These are phyloP conservation scores for Thalassaphorura encarpata DNA, from an alignment of 1,140 invertebrate species.

Conservation along the genomic window DNA sequence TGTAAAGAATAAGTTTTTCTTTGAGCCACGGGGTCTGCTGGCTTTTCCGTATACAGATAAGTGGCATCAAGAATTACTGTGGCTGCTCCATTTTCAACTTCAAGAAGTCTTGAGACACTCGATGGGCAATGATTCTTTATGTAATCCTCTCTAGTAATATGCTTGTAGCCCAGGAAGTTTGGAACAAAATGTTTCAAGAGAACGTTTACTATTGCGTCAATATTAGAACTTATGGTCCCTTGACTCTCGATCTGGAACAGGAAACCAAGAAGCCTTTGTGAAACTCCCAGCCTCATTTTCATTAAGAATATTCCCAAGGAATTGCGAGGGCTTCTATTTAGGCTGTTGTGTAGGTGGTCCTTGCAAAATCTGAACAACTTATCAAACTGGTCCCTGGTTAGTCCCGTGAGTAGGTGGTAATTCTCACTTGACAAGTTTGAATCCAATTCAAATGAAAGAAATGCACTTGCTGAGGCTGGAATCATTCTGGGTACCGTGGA, in stretches of 20 bases:
- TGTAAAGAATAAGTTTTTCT: slow-evolving; percentile 9
- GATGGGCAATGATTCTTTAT: not conserved
- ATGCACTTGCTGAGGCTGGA: not conserved
- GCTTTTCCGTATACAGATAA: slow-evolving; percentile 11
- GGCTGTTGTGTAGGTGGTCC: not conserved
- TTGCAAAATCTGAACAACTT: not conserved
- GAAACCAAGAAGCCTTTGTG: not conserved
- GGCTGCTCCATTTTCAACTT: not conserved
- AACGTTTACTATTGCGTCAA: not conserved
- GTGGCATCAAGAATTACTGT: slow-evolving; percentile 10
- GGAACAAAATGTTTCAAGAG: slow-evolving; percentile 2
- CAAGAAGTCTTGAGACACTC: not conserved
- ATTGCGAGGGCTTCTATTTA: not conserved
- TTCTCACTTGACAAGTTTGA: not conserved
- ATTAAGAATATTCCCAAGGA: slow-evolving; percentile 1
- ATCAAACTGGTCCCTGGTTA: not conserved
- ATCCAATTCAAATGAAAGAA: not conserved
- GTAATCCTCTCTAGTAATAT: slow-evolving; percentile 8
- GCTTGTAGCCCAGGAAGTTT: not conserved
- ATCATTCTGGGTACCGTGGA: not conserved
- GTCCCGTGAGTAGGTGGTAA: not conserved
- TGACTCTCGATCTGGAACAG: not conserved
- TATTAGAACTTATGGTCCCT: not conserved
- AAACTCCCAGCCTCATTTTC: not conserved
- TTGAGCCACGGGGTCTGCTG: not conserved